Evolutionary conservation across 2,888 invertebrate species (phyloP), one percentile per base, ranked within the genome.

Genomic region (Shargacucullia verbasci): DNA sequence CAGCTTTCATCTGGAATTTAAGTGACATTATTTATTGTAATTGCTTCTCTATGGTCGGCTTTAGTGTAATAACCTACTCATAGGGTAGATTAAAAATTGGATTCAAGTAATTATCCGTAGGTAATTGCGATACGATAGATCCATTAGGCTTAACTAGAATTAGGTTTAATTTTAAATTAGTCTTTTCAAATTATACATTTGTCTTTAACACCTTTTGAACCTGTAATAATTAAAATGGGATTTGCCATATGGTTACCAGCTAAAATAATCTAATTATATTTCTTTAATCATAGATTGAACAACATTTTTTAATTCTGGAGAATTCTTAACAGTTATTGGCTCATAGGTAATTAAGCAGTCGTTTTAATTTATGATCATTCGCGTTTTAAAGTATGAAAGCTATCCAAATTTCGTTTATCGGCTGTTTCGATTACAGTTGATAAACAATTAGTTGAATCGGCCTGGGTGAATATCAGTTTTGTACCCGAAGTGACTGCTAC

Each of bases 11-110:
- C 69, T 74, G 59, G 38, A 43, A 64, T 75, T 69, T 59, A 70
- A 78, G 66, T 49, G 73, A 75, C 75, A 80, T 78, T 75, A 80
- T 80, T 81, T 78, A 82, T 78, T 59, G 76, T 82, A 80, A 82
- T 83, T 78, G 61, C 76, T 27, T 39, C 29, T 29, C 45, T 48
- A 13, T 49, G 13, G 39, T 37, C 3, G 9, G 44, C 29, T 64
- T 56, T 56, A 48, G 8, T 40, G 29, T 34, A 41, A 35, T 15
- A 25, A 49, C 14, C 20, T 43, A 40, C 12, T 37, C 20, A 62
- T 43, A 53, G 2, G 34, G 33, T 25, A 48, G 13, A 40, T 56
- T 59, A 52, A 55, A n/a, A 59, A 73, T 73, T 73, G 56, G 58
- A 69, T 62, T 58, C 49, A 45, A 49, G 59, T 58, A 65, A 72